Percentiles rank a stretch among this genome's conserved stretches.
Evolutionary conservation across 2,797 vertebrate species (phyloP).

Genomic region (Simalia tracyae): DNA sequence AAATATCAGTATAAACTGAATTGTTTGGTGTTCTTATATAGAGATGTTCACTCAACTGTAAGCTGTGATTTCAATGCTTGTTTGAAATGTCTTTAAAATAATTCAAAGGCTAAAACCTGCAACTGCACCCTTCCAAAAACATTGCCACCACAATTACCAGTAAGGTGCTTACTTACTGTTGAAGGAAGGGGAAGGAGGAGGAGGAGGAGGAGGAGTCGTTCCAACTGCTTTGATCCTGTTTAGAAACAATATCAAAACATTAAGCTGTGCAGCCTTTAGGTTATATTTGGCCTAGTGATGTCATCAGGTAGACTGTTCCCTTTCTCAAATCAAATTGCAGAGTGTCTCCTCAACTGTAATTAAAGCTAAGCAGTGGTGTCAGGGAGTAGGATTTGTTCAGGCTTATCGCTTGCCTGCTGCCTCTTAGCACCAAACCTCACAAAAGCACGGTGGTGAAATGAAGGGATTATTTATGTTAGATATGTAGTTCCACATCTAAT

Average conservation of each 20-base stretch:
- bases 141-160: background rate
- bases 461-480: conserved; percentile 64
- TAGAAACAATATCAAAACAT: conserved; percentile 53
- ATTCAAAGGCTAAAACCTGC: background rate
- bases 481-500: conserved; percentile 26
- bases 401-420: conserved; percentile 57
- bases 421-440: conserved; percentile 61
- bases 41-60: too few relatives aligned
- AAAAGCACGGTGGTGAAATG: conserved; percentile 60
- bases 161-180: background rate
- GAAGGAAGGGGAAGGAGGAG: background rate
- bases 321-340: conserved; percentile 69
- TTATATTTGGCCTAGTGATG: conserved; percentile 70
- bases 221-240: conserved; percentile 21
- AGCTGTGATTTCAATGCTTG: background rate
- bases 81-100: background rate
- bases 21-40: background rate
- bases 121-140: background rate
- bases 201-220: background rate
- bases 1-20: background rate
- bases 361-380: conserved; percentile 71
- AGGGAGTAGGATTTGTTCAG: conserved; percentile 64
- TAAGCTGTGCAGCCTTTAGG: conserved; percentile 63
- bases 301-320: conserved; percentile 60
- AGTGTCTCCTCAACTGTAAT: conserved; percentile 64